A percentile compares a stretch with the other conserved stretches of the same genome.
Evolutionary conservation across 2,888 invertebrate species (phyloP).

Genomic region (Yponomeuta plumbellus): DNA sequence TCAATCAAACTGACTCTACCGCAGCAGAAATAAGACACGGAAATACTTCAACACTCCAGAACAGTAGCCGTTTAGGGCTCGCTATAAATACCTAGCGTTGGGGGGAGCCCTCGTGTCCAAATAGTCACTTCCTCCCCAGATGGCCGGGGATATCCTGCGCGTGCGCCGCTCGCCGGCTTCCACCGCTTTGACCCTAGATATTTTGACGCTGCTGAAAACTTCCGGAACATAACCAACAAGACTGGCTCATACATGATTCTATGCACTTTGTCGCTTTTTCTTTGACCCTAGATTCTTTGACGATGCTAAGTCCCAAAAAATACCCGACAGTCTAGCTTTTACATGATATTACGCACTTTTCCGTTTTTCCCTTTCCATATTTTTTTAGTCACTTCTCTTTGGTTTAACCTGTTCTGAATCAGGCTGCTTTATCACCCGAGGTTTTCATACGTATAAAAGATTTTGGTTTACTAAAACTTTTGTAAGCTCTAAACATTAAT

Average conservation of each 20-base stretch:
- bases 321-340: no score
- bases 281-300: neutral
- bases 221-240: no score
- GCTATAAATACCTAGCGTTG: slow-evolving; percentile 9
- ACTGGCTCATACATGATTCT: no score
- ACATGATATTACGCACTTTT: neutral
- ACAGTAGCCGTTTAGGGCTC: neutral
- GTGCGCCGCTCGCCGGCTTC: neutral
- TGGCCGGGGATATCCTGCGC: slow-evolving; percentile 71
- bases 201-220: neutral
- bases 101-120: slow-evolving; percentile 27
- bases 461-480: no score
- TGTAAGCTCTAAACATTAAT: no score
- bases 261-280: neutral
- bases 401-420: no score
- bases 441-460: no score
- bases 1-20: neutral
- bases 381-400: no score
- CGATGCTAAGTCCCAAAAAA: no score
- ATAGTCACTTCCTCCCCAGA: slow-evolving; percentile 56
- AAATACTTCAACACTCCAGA: slow-evolving; percentile 3
- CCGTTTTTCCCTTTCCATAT: neutral
- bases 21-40: neutral
- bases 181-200: neutral
- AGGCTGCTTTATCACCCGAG: no score